phyloP scores from a whole-genome alignment of 2,888 invertebrate species.

The Philopedon plagiatum region DNA sequence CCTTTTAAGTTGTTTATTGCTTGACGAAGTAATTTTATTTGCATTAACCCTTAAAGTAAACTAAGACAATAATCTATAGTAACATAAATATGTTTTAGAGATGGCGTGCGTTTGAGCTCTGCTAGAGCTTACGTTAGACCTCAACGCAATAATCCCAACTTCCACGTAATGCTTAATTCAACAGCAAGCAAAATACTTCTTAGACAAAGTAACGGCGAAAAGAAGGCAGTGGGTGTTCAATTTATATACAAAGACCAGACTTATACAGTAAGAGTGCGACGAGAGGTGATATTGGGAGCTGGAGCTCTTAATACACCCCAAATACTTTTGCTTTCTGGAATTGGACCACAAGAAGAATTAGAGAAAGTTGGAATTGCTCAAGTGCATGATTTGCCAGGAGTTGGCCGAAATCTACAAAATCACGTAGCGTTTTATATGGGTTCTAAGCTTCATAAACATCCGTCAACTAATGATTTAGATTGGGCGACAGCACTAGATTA shows the following conservation, averaged over 20 bases:
- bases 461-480: constrained; percentile 72
- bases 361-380: constrained; percentile 74
- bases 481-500: constrained; percentile 77
- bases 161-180: constrained; percentile 76
- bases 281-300: constrained; percentile 75
- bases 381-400: constrained; percentile 76
- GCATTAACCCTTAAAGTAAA: no score
- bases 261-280: constrained; percentile 70
- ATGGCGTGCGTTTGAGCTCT: constrained; percentile 75
- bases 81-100: constrained; percentile 63
- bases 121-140: constrained; percentile 77
- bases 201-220: constrained; percentile 66
- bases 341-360: constrained; percentile 76
- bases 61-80: neutral
- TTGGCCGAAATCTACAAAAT: constrained; percentile 79
- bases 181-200: constrained; percentile 74
- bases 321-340: constrained; percentile 77
- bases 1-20: no score
- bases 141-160: constrained; percentile 72
- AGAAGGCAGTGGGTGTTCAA: constrained; percentile 74
- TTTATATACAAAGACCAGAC: constrained; percentile 72
- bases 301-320: constrained; percentile 80
- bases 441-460: constrained; percentile 72
- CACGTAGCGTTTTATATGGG: constrained; percentile 76
- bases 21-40: no score